Conservation (phyloP, 92 coral and sea anemone genomes). For the Epizoanthus stellaris region DNA sequence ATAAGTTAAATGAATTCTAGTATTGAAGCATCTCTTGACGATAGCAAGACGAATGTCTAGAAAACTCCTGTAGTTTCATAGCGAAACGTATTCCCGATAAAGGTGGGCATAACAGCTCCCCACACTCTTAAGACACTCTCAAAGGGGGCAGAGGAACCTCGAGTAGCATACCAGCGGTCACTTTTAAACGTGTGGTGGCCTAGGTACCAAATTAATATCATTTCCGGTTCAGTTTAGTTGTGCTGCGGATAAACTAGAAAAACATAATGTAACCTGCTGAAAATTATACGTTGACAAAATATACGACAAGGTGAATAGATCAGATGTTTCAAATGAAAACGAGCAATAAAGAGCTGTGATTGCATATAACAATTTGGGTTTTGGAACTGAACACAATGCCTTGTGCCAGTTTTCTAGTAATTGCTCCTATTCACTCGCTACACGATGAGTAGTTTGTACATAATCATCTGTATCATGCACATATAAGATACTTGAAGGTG, state of each 20-base stretch:
- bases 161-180: not conserved
- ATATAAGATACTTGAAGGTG: too few species aligned
- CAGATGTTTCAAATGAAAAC: too few species aligned
- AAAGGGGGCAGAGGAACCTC: not conserved
- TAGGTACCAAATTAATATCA: not conserved
- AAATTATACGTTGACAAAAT: not conserved
- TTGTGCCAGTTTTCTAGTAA: too few species aligned
- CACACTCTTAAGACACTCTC: not conserved
- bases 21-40: too few species aligned
- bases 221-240: not conserved
- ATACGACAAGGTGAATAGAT: too few species aligned
- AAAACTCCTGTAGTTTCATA: not conserved
- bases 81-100: not conserved
- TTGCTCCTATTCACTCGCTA: too few species aligned
- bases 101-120: not conserved
- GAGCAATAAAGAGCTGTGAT: too few species aligned
- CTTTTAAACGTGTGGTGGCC: not conserved
- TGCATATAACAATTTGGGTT: too few species aligned
- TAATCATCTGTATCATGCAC: too few species aligned
- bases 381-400: too few species aligned
- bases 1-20: too few species aligned
- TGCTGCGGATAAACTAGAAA: not conserved
- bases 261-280: not conserved
- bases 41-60: not conserved
- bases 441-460: too few species aligned